Conservation (phyloP, 2,888 invertebrate genomes). For the Metallyticus violacea region DNA sequence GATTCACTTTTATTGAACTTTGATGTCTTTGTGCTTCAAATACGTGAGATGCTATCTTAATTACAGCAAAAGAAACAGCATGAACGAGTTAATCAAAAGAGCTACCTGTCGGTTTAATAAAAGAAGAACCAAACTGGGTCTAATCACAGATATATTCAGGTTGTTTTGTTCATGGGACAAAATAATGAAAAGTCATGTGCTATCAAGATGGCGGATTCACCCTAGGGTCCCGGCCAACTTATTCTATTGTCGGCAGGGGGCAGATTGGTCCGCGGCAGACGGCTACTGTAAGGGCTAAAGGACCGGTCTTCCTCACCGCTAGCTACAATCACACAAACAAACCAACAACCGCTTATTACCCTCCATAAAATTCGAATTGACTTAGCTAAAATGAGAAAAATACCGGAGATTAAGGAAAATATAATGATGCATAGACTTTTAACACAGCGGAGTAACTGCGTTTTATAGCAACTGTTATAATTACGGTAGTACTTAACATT, state of each 20-base stretch:
- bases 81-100: neutral
- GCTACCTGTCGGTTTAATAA: neutral
- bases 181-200: conserved; percentile 27
- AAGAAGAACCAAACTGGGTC: neutral
- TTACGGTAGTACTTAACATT: neutral
- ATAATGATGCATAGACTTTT: neutral
- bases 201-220: neutral
- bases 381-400: no score
- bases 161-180: neutral
- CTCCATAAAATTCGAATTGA: neutral
- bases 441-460: neutral
- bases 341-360: neutral
- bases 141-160: neutral
- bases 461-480: neutral
- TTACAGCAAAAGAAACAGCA: neutral
- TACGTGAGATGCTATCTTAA: neutral
- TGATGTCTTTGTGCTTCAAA: no score
- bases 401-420: neutral
- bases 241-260: conserved; percentile 22
- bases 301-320: neutral
- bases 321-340: neutral
- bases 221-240: conserved; percentile 7
- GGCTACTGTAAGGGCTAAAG: conserved; percentile 22
- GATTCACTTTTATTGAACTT: no score
- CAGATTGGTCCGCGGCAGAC: conserved; percentile 17